Percentiles rank a stretch among this genome's conserved stretches.
These are phyloP conservation scores for Tretioscincus oriximinensis DNA, from an alignment of 2,113 vertebrate genomes.

Conservation along the genomic window DNA sequence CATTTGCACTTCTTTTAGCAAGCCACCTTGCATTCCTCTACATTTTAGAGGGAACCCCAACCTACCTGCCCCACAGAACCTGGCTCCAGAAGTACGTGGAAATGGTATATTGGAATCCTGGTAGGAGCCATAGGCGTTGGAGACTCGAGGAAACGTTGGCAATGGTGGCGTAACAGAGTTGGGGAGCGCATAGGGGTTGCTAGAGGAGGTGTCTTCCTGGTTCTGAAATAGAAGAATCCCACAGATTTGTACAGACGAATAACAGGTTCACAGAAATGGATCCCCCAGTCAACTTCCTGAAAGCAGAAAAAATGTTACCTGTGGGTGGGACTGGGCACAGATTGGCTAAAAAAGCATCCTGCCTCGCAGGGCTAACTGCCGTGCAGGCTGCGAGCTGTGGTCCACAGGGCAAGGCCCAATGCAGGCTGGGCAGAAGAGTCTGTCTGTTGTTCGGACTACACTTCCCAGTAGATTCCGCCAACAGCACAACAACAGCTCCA, in stretches of 20 bases:
- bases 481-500: too few relatives aligned
- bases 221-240: slow-evolving; percentile 70
- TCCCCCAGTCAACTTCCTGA: too few relatives aligned
- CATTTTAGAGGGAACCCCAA: not conserved
- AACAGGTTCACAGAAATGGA: not conserved
- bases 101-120: slow-evolving; percentile 99
- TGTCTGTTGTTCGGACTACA: too few relatives aligned
- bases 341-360: too few relatives aligned
- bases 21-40: too few relatives aligned
- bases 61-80: slow-evolving; percentile 93
- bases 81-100: slow-evolving; percentile 94
- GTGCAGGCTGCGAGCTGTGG: too few relatives aligned
- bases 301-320: too few relatives aligned
- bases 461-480: too few relatives aligned
- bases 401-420: too few relatives aligned
- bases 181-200: slow-evolving; percentile 84
- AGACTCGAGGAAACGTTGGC: slow-evolving; percentile 89
- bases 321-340: too few relatives aligned
- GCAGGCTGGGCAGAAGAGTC: too few relatives aligned
- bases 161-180: slow-evolving; percentile 87
- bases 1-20: not conserved
- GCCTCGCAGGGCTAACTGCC: too few relatives aligned
- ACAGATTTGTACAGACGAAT: not conserved
- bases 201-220: slow-evolving; percentile 86
- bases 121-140: slow-evolving; percentile 95